These are phyloP conservation scores for Ceyx margarethae DNA, from an alignment of 2,113 vertebrate species.

Conservation along the genomic window DNA sequence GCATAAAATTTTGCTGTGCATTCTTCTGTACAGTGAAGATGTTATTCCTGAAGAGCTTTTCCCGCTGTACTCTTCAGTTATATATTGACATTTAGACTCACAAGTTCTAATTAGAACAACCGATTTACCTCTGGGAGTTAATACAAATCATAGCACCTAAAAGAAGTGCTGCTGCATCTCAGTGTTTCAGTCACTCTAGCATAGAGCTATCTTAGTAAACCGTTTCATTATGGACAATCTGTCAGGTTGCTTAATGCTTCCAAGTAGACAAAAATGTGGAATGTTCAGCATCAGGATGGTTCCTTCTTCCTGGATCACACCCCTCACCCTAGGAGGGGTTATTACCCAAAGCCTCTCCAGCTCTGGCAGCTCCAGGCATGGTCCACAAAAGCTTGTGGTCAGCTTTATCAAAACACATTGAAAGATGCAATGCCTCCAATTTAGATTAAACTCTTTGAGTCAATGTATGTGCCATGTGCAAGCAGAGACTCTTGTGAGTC, in stretches of 20 bases:
- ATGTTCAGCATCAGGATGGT: background rate
- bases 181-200: background rate
- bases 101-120: conserved; percentile 34
- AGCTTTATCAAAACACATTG: background rate
- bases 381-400: background rate
- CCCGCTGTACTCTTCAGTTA: background rate
- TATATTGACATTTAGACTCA: conserved; percentile 33
- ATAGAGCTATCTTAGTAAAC: background rate
- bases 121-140: conserved; percentile 30
- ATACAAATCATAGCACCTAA: conserved; percentile 16
- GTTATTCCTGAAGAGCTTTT: background rate
- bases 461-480: background rate
- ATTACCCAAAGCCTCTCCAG: background rate
- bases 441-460: background rate
- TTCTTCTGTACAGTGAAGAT: background rate
- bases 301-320: background rate
- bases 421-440: background rate
- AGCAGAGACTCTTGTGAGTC: background rate
- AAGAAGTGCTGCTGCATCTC: background rate
- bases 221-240: background rate
- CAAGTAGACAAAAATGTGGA: background rate
- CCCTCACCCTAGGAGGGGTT: background rate
- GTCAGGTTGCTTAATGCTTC: conserved; percentile 2
- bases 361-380: background rate
- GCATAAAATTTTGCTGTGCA: background rate